These are phyloP conservation scores for Tholera decimalis DNA, from an alignment of 2,888 invertebrate species.

Conservation along the genomic window DNA sequence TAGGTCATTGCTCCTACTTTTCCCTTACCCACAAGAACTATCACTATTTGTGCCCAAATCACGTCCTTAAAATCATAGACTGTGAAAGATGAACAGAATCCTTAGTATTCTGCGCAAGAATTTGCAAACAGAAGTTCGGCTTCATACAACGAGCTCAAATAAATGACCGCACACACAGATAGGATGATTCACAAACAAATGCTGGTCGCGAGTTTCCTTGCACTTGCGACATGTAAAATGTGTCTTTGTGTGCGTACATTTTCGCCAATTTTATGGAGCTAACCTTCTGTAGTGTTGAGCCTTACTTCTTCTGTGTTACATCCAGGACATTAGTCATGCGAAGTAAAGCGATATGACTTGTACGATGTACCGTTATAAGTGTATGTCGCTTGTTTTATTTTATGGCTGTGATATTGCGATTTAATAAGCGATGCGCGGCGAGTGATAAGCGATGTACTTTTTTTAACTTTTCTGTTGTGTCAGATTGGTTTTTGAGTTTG, in stretches of 20 bases:
- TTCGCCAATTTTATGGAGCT: neutral
- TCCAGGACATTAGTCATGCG: conserved; percentile 55
- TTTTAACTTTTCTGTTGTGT: conserved; percentile 22
- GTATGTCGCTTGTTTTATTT: conserved; percentile 60
- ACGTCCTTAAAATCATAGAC: conserved; percentile 28
- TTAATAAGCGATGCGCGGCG: conserved; percentile 59
- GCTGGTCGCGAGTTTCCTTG: neutral
- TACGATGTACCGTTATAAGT: conserved; percentile 65
- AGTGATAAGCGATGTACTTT: conserved; percentile 46
- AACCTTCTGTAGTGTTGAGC: conserved; percentile 4
- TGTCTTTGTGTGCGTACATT: neutral
- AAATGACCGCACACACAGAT: neutral
- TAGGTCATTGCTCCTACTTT: conserved; percentile 21
- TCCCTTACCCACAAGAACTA: neutral
- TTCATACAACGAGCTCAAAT: neutral
- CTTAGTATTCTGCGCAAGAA: conserved; percentile 47
- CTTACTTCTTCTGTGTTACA: conserved; percentile 43
- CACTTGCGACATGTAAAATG: neutral
- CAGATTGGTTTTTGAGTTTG: conserved; percentile 8
- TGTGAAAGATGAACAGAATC: conserved; percentile 40
- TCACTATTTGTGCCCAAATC: conserved; percentile 1
- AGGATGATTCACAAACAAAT: neutral
- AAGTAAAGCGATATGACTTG: conserved; percentile 60
- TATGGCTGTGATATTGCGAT: conserved; percentile 60
- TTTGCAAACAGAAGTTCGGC: conserved; percentile 12